phyloP scores from a whole-genome alignment of 2,113 vertebrate genomes.

The Oxyruncus cristatus region DNA sequence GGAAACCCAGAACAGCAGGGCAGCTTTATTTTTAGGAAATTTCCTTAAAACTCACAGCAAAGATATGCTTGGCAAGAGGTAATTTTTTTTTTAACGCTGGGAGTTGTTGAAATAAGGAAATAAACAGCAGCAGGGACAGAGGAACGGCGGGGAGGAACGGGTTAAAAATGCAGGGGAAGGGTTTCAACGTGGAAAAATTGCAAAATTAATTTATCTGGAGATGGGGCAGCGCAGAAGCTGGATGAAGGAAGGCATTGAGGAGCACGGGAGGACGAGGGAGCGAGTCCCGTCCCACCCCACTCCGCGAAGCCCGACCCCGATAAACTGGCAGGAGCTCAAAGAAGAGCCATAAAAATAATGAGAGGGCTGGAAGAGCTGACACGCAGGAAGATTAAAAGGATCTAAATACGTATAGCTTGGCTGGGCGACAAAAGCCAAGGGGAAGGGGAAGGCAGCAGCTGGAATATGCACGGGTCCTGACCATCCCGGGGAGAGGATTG shows the following conservation, averaged over 20 bases:
- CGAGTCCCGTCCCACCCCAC: neutral
- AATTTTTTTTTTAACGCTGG: accelerated
- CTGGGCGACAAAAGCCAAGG: neutral
- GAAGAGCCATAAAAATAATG: slow-evolving; percentile 49
- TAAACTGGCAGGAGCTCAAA: slow-evolving; percentile 18
- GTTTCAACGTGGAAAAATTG: neutral
- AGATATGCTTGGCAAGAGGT: neutral
- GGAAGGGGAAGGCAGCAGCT: slow-evolving; percentile 2
- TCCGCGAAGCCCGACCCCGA: neutral
- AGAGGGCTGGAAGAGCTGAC: slow-evolving; percentile 50
- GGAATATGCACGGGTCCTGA: neutral
- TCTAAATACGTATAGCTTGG: neutral
- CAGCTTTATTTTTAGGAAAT: neutral
- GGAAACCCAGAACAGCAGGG: neutral
- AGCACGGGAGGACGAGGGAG: neutral
- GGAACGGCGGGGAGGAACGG: neutral
- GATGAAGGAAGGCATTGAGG: slow-evolving; percentile 8
- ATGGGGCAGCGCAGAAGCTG: neutral
- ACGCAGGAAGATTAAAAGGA: slow-evolving; percentile 27
- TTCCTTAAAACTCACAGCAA: neutral
- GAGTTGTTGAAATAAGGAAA: neutral
- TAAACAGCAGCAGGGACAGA: neutral
- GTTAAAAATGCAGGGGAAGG: neutral
- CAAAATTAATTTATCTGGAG: neutral
- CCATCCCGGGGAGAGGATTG: neutral